Evolutionary conservation across 2,888 invertebrate species (phyloP), one percentile per base, ranked within the genome.

Genomic region (Netelia inedita): DNA sequence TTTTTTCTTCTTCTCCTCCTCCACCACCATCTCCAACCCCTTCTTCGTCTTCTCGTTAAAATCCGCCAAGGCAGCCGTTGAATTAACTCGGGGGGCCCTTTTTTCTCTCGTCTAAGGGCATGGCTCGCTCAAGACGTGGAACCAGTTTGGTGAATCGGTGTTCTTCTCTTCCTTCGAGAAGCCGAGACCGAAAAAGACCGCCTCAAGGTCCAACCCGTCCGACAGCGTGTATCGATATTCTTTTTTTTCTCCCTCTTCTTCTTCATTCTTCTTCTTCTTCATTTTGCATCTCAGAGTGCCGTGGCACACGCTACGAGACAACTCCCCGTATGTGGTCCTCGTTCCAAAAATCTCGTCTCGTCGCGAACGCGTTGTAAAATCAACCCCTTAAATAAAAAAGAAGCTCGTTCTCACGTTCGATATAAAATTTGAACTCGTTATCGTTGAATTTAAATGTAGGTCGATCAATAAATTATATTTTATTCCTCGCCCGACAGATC

Each of bases 121-220:
- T 69, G 55, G 53, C 72, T 53, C 46, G 46, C 35, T 21, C 11
- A 65, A 72, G 79, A 63, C 50, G 68, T 19, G 69, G 73, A 85
- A 85, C 85, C 83, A 78, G 80, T 83, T 19, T 85, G 73, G 78
- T 59, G 63, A 76, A 85, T 85, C 80, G 71, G 35, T 35, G 35
- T 35, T 35, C 28, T 28, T 81, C 46, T 55, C 73, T 75, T 72
- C 57, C 72, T 59, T 10, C 66, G 69, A 50, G 11, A 61, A 43
- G 68, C 61, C 66, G 59, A 68, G 66, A 59, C 43, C 68, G 46
- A 76, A 71, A 69, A 61, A 28, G 35, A 63, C 43, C 21, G 71
- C 76, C 66, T 80, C 84, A 80, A 84, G 76, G 80, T 69, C 35
- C 78, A 8, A 21, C 10, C 83, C 75, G 46, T 75, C 74, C 79